Evolutionary conservation across 2,888 invertebrate genomes (phyloP).

Genomic region (Pediacus dermestoides): DNA sequence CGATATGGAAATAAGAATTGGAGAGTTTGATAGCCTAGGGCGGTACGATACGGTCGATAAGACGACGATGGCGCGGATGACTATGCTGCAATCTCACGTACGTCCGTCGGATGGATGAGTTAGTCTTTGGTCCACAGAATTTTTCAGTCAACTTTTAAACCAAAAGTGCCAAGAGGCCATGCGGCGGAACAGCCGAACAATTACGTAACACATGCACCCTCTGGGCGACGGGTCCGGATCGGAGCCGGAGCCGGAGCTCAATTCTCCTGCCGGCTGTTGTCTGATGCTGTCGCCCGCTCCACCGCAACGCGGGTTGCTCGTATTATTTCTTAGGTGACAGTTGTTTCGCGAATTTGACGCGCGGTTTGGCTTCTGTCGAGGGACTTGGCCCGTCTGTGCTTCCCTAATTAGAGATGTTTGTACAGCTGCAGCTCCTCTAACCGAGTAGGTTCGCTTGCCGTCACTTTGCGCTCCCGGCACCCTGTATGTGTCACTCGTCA

Average conservation of each 20-base stretch:
- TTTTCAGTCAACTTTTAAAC: background rate
- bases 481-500: conserved; percentile 27
- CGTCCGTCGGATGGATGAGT: too few relatives aligned
- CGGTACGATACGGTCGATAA: conserved; percentile 33
- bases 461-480: conserved; percentile 19
- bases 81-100: background rate
- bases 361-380: conserved; percentile 21
- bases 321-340: conserved; percentile 29
- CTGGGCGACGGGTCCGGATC: background rate
- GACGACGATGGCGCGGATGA: conserved; percentile 19
- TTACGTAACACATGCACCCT: conserved; percentile 8
- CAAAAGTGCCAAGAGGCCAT: conserved; percentile 7
- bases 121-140: background rate
- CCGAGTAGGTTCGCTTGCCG: conserved; percentile 18
- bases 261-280: conserved; percentile 1
- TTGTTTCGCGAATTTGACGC: conserved; percentile 30
- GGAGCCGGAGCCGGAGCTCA: too few relatives aligned
- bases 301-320: conserved; percentile 8
- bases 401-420: conserved; percentile 35
- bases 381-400: conserved; percentile 12
- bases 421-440: conserved; percentile 32
- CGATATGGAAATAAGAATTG: conserved; percentile 47
- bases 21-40: conserved; percentile 40
- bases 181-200: too few relatives aligned
- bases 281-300: background rate